phyloP scores from a whole-genome alignment of 2,113 vertebrate genomes.

The Macquaria australasica region DNA sequence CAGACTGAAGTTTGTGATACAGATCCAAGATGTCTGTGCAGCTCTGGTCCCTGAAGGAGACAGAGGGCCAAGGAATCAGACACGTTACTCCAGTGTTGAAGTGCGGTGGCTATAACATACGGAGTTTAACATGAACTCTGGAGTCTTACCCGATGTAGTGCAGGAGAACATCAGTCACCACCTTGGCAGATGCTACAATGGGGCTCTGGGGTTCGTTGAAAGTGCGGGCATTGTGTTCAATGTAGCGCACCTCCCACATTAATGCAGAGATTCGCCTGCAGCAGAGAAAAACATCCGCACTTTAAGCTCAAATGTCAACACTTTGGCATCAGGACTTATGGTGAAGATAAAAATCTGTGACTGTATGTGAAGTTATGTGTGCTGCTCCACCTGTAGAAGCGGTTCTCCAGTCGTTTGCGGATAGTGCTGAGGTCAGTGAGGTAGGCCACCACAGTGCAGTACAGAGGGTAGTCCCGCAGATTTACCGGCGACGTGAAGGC shows the following conservation, averaged over 20 bases:
- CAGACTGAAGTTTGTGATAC: slow-evolving; percentile 91
- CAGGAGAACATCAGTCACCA: slow-evolving; percentile 95
- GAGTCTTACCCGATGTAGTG: slow-evolving; percentile 92
- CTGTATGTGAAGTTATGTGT: neutral
- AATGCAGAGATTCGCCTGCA: slow-evolving; percentile 95
- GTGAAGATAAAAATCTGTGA: neutral
- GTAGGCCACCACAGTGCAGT: slow-evolving; percentile 97
- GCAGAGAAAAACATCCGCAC: slow-evolving; percentile 19
- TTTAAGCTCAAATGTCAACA: neutral
- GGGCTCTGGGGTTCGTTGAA: slow-evolving; percentile 98
- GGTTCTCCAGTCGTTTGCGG: slow-evolving; percentile 93
- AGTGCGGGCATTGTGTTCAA: slow-evolving; percentile 97
- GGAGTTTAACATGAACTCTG: neutral
- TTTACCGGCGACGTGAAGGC: slow-evolving; percentile 94
- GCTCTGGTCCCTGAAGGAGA: slow-evolving; percentile 92
- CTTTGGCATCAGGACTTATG: neutral
- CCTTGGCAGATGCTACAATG: slow-evolving; percentile 96
- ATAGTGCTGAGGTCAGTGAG: slow-evolving; percentile 96
- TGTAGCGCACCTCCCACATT: slow-evolving; percentile 99
- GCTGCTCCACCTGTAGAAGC: slow-evolving; percentile 91
- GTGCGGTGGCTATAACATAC: neutral
- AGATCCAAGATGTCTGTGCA: slow-evolving; percentile 94
- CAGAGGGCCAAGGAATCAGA: neutral
- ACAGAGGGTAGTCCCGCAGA: slow-evolving; percentile 95
- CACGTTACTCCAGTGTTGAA: neutral